Percentiles rank a stretch among this genome's conserved stretches.
phyloP scores from a whole-genome alignment of 1,140 invertebrate genomes.

The Bombus balteatus region DNA sequence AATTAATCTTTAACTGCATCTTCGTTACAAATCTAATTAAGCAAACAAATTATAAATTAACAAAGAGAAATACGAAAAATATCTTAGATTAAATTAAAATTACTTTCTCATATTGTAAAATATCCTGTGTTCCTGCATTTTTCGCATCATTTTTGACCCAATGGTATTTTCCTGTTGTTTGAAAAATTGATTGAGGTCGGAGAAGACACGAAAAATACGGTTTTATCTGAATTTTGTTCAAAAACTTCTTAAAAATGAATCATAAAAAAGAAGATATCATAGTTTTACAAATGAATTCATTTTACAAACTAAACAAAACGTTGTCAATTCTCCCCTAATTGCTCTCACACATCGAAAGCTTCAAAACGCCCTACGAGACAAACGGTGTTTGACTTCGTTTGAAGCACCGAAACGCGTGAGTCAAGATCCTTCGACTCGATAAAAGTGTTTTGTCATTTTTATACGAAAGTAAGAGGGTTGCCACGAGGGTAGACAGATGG shows the following conservation, averaged over 20 bases:
- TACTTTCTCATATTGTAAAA: too few species aligned
- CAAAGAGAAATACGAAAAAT: too few species aligned
- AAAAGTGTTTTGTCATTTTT: constrained; percentile 74
- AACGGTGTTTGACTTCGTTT: not conserved
- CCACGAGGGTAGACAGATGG: constrained; percentile 40
- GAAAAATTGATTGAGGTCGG: not conserved
- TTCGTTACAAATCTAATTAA: not conserved
- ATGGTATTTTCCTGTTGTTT: too few species aligned
- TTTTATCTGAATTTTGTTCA: not conserved
- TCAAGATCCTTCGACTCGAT: constrained; percentile 38
- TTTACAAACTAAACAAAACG: not conserved
- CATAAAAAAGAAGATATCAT: too few species aligned
- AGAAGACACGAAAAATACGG: too few species aligned
- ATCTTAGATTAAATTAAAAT: too few species aligned
- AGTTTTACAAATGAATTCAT: not conserved
- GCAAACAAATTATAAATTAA: rapidly evolving
- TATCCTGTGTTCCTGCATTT: too few species aligned
- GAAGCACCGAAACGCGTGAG: constrained; percentile 32
- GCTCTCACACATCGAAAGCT: rapidly evolving
- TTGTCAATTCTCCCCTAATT: too few species aligned
- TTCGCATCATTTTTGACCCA: too few species aligned
- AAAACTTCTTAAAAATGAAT: not conserved
- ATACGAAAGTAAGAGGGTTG: constrained; percentile 52
- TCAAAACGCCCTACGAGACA: not conserved
- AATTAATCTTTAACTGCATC: too few species aligned